Base-by-base conservation (phyloP, 2,888 invertebrate species). In the Melanotus villosus region DNA sequence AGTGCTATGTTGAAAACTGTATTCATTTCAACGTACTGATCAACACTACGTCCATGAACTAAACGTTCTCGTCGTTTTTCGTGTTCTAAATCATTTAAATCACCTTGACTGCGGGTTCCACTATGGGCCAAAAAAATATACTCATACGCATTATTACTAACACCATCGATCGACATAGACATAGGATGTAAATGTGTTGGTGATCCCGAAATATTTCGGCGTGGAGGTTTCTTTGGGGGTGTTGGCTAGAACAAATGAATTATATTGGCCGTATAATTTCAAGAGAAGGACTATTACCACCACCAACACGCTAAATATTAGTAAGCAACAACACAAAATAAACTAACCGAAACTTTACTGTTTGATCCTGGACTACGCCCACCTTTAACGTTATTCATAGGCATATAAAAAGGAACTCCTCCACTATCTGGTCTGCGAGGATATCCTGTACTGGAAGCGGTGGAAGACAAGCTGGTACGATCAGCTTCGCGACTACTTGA, bases 161-260 rank as follows among this genome's bases (percentile, higher is more conserved):
- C 84, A 38, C 86, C 85, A 73, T 88, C 89, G 1, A 87, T 87
- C 0, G 88, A 88, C 70, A 86, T 81, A 2, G 88, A 88, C 87
- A 88, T 88, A 34, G 88, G 87, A 73, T 88, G 87, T 52, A 89
- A 82, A 81, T 95, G 94, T 23, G 94, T 95, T 19, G 95, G 95
- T 14, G 95, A 95, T 69, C 94, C 93, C 10, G 94, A 94, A 63
- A 95, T 88, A 84, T 95, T 95, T 75, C 95, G 88, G 57, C 96
- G 88, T 1, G 96, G 96, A 71, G 96, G 95, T 85, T 96, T 96
- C 86, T 95, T 95, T 50, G 95, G 95, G 63, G 95, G 94, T 63
- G 93, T 93, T 57, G 93, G 92, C 92, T 93, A 87, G 45, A 84
- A 83, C 62, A 72, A 67, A 68, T 68, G 64, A 36, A 34, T 59